phyloP scores from a whole-genome alignment of 2,888 invertebrate species.

The Hofmannophila pseudospretella region DNA sequence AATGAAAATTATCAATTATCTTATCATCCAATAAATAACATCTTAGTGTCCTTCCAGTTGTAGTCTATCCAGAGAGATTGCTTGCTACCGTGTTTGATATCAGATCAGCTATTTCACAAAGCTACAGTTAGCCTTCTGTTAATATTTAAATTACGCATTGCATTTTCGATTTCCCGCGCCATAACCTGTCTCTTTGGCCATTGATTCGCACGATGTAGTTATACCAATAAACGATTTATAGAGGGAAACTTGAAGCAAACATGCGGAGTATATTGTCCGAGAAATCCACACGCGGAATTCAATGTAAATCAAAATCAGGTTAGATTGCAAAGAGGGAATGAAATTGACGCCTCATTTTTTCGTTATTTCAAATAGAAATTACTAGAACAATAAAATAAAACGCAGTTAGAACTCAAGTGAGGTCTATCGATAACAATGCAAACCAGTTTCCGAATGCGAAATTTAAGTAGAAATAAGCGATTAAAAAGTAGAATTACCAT shows the following conservation, averaged over 20 bases:
- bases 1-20: no score
- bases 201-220: neutral
- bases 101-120: no score
- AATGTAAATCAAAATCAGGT: neutral
- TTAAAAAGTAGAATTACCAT: slow-evolving; percentile 22
- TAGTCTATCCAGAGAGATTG: no score
- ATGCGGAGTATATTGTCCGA: neutral
- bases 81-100: no score
- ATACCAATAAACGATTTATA: neutral
- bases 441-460: slow-evolving; percentile 33
- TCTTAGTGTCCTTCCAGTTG: no score
- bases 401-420: slow-evolving; percentile 19
- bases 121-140: no score
- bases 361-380: neutral
- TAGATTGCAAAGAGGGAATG: neutral
- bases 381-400: slow-evolving; percentile 17
- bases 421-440: slow-evolving; percentile 41
- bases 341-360: neutral
- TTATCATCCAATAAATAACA: no score
- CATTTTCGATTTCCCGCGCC: neutral
- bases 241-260: neutral
- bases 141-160: no score
- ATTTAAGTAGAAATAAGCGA: slow-evolving; percentile 16
- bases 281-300: neutral
- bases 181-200: neutral